Percentiles rank a stretch among this genome's conserved stretches.
Evolutionary conservation across 2,888 invertebrate species (phyloP).

Genomic region (Prostheceraeus crozeri): DNA sequence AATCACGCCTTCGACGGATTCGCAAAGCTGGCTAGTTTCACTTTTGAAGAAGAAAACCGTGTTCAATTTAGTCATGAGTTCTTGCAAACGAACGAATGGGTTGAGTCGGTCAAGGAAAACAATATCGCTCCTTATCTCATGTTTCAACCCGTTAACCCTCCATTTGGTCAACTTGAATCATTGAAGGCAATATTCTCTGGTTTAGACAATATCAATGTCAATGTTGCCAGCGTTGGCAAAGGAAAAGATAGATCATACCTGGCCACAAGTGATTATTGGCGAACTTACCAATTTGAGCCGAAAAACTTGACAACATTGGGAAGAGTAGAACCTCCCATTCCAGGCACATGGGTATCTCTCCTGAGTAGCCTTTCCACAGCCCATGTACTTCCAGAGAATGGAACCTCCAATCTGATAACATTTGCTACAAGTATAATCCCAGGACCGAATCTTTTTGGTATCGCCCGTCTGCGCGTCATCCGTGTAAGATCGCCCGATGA

Average conservation of each 20-base stretch:
- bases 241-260: slow-evolving; percentile 40
- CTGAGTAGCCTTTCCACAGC: slow-evolving; percentile 46
- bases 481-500: slow-evolving; percentile 44
- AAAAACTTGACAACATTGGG: slow-evolving; percentile 42
- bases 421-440: slow-evolving; percentile 46
- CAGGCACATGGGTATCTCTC: not conserved
- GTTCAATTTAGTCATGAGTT: slow-evolving; percentile 45
- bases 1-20: slow-evolving; percentile 47
- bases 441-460: slow-evolving; percentile 42
- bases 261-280: slow-evolving; percentile 51
- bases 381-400: slow-evolving; percentile 49
- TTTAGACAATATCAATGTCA: slow-evolving; percentile 52
- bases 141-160: slow-evolving; percentile 46
- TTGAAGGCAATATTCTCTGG: slow-evolving; percentile 45
- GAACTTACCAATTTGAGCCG: slow-evolving; percentile 45
- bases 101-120: slow-evolving; percentile 42
- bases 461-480: slow-evolving; percentile 44
- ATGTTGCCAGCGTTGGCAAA: slow-evolving; percentile 40
- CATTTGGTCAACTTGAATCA: slow-evolving; percentile 44
- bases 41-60: slow-evolving; percentile 45
- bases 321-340: not conserved
- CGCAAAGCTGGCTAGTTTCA: slow-evolving; percentile 46
- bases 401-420: slow-evolving; percentile 45
- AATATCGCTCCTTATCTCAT: slow-evolving; percentile 48
- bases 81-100: slow-evolving; percentile 45